Conservation (phyloP, 2,888 invertebrate species). For the Brassicogethes aeneus region DNA sequence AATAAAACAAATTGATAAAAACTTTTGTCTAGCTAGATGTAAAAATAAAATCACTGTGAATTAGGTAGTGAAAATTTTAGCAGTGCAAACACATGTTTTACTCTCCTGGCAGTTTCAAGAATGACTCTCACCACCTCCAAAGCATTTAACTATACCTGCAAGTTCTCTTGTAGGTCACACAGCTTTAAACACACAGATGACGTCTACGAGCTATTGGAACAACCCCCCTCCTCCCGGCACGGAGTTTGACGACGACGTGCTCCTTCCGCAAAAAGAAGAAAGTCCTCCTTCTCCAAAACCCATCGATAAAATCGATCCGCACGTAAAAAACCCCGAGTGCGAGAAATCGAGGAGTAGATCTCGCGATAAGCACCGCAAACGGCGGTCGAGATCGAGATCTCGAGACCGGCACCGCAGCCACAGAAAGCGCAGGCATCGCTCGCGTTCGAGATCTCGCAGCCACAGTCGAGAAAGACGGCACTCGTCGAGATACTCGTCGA, state of each 20-base stretch:
- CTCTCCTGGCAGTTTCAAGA: slow-evolving; percentile 24
- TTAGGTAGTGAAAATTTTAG: too few species aligned
- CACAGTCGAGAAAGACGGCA: not conserved
- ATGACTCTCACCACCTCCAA: slow-evolving; percentile 22
- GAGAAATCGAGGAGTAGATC: slow-evolving; percentile 19
- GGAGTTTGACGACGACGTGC: slow-evolving; percentile 25
- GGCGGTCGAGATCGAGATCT: slow-evolving; percentile 8
- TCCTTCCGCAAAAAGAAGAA: too few species aligned
- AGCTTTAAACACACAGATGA: slow-evolving; percentile 29
- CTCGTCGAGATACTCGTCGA: slow-evolving; percentile 7
- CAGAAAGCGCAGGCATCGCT: slow-evolving; percentile 16
- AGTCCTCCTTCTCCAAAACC: slow-evolving; percentile 12
- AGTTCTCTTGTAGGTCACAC: slow-evolving; percentile 44
- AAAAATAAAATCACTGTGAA: too few species aligned
- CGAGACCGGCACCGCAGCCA: slow-evolving; percentile 17
- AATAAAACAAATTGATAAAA: too few species aligned
- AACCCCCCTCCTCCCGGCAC: slow-evolving; percentile 40
- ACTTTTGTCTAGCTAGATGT: too few species aligned
- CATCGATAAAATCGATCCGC: slow-evolving; percentile 26
- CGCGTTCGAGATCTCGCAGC: slow-evolving; percentile 9
- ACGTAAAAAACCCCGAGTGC: slow-evolving; percentile 32
- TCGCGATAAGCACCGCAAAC: slow-evolving; percentile 15
- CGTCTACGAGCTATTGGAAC: slow-evolving; percentile 30
- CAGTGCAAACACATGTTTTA: too few species aligned
- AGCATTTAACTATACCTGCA: slow-evolving; percentile 43